Evolutionary conservation across 2,888 invertebrate genomes (phyloP).

Genomic region (Galeruca laticollis): DNA sequence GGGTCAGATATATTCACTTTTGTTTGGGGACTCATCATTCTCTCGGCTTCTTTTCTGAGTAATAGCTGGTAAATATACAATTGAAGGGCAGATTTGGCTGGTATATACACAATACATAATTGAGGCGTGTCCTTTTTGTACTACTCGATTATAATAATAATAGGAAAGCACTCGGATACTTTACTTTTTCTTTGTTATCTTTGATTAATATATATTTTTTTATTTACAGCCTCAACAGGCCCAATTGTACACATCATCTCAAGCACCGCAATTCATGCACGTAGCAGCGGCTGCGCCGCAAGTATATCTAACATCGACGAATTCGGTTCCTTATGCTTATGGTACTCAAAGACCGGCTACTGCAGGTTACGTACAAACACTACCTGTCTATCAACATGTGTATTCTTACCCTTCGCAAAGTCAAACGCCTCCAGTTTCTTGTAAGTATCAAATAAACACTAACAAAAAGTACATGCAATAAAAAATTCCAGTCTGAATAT

Average conservation of each 20-base stretch:
- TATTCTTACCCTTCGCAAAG: constrained; percentile 42
- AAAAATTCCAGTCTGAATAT: not conserved
- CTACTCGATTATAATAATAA: too few relatives aligned
- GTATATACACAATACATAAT: too few relatives aligned
- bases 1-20: too few relatives aligned
- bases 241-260: constrained; percentile 42
- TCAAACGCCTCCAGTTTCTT: constrained; percentile 46
- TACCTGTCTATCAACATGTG: constrained; percentile 45
- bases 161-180: too few relatives aligned
- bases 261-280: constrained; percentile 49
- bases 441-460: constrained; percentile 41
- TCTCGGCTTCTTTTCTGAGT: too few relatives aligned
- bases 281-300: constrained; percentile 34
- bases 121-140: too few relatives aligned
- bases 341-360: constrained; percentile 43
- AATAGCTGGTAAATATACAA: too few relatives aligned
- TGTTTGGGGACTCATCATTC: too few relatives aligned
- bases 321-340: constrained; percentile 46
- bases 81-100: too few relatives aligned
- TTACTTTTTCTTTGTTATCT: not conserved
- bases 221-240: constrained; percentile 47
- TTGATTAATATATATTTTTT: not conserved
- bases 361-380: constrained; percentile 46
- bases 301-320: constrained; percentile 43
- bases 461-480: not conserved